Evolutionary conservation across 2,888 invertebrate genomes (phyloP), one percentile per base, ranked within the genome.

Genomic region (Chrysomela aeneicollis): DNA sequence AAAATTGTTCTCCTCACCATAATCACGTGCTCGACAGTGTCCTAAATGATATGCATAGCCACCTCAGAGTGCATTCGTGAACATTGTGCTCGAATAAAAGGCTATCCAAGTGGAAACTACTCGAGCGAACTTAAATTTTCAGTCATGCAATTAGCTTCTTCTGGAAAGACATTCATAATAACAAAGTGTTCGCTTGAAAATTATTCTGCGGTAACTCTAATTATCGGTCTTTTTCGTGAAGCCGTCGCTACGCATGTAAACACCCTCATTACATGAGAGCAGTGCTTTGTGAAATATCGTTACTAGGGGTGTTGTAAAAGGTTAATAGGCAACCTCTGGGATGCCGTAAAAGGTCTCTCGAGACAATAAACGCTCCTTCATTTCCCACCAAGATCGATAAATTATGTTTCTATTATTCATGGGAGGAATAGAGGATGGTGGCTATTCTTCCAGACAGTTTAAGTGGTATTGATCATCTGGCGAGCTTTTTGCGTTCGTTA

Each of bases 221-320:
- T 78, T 79, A 78, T 78, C 77, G 73, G 72, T 72, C 75, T 76
- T 73, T 74, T 71, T 70, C 66, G 55, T 65, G 73, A 73, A 75
- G 72, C 74, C 72, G 71, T 67, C 74, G 77, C 74, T 76, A 77
- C 77, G 79, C 80, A 80, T 81, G 79, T 80, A 80, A 81, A 81
- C 79, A 79, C 77, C 79, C 78, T 80, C 80, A 79, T 81, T 81
- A 81, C 76, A 72, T 73, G 70, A 61, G 49, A 59, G 59, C 61
- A 55, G 68, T 71, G 75, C 75, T 75, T 74, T 76, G 74, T 76
- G 73, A 77, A 77, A 77, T 78, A 77, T 77, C 76, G 75, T 71
- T 70, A 71, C 73, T 73, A 68, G 73, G 74, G 74, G 73, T 70
- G 74, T 69, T 71, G 74, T 77, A 76, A 77, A 77, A 77, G 78